Evolutionary conservation across 2,113 vertebrate genomes (phyloP), one percentile per base, ranked within the genome.

Genomic region (Microcebus murinus): DNA sequence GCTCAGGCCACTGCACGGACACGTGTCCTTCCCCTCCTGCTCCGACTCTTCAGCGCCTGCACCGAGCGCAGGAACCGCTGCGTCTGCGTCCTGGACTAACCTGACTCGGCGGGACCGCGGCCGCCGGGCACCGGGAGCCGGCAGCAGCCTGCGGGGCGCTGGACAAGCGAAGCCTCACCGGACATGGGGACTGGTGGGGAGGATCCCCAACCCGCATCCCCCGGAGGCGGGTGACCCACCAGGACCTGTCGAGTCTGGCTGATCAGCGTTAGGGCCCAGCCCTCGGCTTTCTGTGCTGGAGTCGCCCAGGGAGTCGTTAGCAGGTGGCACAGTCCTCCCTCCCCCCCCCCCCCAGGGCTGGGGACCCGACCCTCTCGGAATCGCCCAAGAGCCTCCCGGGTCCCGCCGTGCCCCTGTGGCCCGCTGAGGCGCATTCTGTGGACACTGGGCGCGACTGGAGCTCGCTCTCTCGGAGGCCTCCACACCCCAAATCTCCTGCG

Each of bases 41-140:
- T 45, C 48, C 29, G 59, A 29, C 59, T 4, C 59, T 12, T 25
- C 59, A 27, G 59, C 59, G 27, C 59, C 59, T 13, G 59, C 59
- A 25, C 59, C 3, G 36, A 29, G 59, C 59, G 36, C 36, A 1
- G 31, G 39, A 90, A 13, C 61, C 20, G 27, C 15, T 12, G 4
- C 90, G 96, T 96, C 96, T 91, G n/a, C 48, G 93, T 95, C 98
- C 80, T 87, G 34, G 17, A 94, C 9, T 42, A 3, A 36, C 42
- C 29, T 4, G 52, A 13, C 27, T 50, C 15, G 23, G 25, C 2
- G 8, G 79, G 39, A n/a, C 59, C 39, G 10, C 68, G 0, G 29
- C 21, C 57, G n/a, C 82, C 5, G n/a, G 65, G 45, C 45, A 18
- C 36, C 5, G 0, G 27, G 6, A 12, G n/a, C 42, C 1, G 4